Base-by-base conservation (phyloP, 2,113 vertebrate species). In the Todiramphus chloris region DNA sequence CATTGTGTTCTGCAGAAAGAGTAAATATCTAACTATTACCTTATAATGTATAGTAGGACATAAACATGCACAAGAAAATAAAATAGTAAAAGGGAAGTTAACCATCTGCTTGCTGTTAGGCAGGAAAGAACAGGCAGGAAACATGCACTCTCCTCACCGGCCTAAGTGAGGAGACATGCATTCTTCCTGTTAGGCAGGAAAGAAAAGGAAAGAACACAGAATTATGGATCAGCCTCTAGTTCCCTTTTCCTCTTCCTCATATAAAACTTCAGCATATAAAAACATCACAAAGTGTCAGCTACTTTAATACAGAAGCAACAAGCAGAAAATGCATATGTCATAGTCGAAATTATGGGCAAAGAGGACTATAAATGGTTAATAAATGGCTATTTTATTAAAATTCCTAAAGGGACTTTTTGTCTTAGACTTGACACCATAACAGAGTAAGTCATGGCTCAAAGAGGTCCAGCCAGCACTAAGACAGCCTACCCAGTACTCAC, bases 161-260 rank as follows among this genome's bases (percentile, higher is more conserved):
- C n/a, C n/a, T n/a, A n/a, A n/a, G n/a, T n/a, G n/a, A n/a, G n/a
- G n/a, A n/a, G n/a, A n/a, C n/a, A n/a, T n/a, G n/a, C n/a, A n/a
- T n/a, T n/a, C n/a, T n/a, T n/a, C n/a, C n/a, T n/a, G n/a, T n/a
- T n/a, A n/a, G n/a, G n/a, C n/a, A n/a, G n/a, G n/a, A n/a, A n/a
- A n/a, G n/a, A n/a, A n/a, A n/a, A n/a, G n/a, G n/a, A 94, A 94
- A 93, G 46, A 86, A 63, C 67, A 78, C 19, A 33, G 55, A 89
- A 67, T 63, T 89, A 93, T 51, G 31, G 41, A 70, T 50, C 31
- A 78, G 6, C 3, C 23, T 74, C 10, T 66, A 0, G 1, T 63
- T 83, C 43, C 21, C 31, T 83, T 25, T 51, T 92, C 18, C 9
- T 90, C 46, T 89, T 70, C 19, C n/a, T 83, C 15, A 11, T 73